These are phyloP conservation scores for Upupa epops DNA, from an alignment of 2,113 vertebrate species.

Conservation along the genomic window DNA sequence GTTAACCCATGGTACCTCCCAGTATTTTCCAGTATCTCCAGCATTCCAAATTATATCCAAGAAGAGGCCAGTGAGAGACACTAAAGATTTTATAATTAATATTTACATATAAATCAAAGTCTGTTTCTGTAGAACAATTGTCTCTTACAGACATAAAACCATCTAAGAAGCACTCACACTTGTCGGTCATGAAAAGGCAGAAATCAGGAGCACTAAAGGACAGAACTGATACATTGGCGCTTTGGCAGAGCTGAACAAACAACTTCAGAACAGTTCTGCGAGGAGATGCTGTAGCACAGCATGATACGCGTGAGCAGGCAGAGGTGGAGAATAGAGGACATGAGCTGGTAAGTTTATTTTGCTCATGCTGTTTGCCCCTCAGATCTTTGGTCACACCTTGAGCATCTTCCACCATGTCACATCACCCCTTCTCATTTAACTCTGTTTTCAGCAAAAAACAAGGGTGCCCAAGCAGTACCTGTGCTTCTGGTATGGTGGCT, in stretches of 20 bases:
- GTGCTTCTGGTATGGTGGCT: background rate
- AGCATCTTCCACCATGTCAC: background rate
- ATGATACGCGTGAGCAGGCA: background rate
- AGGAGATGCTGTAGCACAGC: background rate
- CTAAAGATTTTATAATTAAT: background rate
- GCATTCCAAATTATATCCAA: background rate
- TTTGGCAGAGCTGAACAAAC: background rate
- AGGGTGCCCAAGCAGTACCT: background rate
- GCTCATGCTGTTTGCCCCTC: background rate
- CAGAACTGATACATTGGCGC: background rate
- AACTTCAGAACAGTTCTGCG: background rate
- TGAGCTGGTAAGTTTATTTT: background rate
- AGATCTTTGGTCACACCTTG: background rate
- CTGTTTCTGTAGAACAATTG: background rate
- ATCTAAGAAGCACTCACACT: background rate
- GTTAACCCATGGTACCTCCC: background rate
- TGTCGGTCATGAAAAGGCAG: background rate
- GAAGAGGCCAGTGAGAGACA: background rate
- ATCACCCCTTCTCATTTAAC: background rate
- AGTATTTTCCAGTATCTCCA: background rate
- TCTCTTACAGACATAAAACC: background rate
- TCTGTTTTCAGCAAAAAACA: background rate
- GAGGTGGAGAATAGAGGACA: fast-evolving
- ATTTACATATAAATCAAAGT: background rate
- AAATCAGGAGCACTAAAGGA: background rate